Conservation (phyloP, 2,113 vertebrate genomes). For the Montifringilla adamsi region DNA sequence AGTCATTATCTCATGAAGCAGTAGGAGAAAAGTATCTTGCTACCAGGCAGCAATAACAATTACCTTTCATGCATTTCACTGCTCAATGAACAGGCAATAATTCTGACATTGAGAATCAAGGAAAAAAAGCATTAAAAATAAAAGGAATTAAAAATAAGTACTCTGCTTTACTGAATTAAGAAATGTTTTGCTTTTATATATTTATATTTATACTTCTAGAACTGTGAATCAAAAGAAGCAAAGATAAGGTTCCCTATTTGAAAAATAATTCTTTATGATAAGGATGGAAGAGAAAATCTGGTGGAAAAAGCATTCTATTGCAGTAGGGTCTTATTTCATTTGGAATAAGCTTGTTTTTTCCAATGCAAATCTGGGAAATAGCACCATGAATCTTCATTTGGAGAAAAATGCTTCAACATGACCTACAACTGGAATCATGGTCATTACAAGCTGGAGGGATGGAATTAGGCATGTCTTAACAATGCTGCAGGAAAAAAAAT, state of each 20-base stretch:
- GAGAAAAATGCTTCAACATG: neutral
- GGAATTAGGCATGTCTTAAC: neutral
- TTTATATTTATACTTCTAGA: neutral
- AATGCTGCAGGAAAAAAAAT: neutral
- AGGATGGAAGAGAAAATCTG: neutral
- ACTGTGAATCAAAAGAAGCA: neutral
- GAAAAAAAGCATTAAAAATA: neutral
- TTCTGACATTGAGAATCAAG: neutral
- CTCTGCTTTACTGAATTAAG: neutral
- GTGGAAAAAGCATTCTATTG: neutral
- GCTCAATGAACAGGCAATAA: neutral
- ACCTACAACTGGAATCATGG: neutral
- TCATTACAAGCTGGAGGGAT: neutral
- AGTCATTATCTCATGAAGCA: neutral
- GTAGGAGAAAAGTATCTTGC: neutral
- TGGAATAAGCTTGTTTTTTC: neutral
- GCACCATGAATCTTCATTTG: neutral
- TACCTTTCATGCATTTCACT: neutral
- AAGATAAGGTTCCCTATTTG: neutral
- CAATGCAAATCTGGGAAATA: neutral
- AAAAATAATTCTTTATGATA: neutral
- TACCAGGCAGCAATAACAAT: neutral
- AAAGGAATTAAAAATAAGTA: neutral
- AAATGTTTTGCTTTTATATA: neutral
- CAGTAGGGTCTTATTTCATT: rapidly evolving